Base-by-base conservation (phyloP, 2,797 vertebrate genomes). In the Picus viridis region DNA sequence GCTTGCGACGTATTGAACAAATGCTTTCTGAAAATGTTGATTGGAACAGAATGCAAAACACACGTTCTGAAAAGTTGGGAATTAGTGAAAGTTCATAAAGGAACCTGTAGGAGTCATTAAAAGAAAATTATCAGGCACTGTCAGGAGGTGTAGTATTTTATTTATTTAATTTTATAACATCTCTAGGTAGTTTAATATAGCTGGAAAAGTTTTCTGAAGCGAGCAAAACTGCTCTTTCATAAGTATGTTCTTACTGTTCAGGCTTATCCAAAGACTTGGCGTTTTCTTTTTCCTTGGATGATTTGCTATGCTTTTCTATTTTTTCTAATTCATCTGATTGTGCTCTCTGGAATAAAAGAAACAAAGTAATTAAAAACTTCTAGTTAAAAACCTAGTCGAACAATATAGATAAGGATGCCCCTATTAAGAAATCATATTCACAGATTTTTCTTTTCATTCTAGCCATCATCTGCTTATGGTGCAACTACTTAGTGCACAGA, bases 21-120 rank as follows among this genome's bases (percentile, higher is more conserved):
- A 99, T 98, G 86, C 98, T 99, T 97, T 99, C 99, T 26, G 98
- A 98, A 98, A 99, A 99, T 0, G 98, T 98, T 29, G 99, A 99
- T 71, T 99, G 99, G 93, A 99, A 99, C 77, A 99, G 97, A 97
- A 99, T 99, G 97, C 99, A 99, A 97, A 99, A 99, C n/a, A 99
- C 98, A 80, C 99, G 97, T 80, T 99, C 98, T 30, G 99, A 99
- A 97, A 99, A 99, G 97, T 99, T 99, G 94, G 99, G 98, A 97
- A 99, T 99, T 96, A 99, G 97, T 8, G 98, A 99, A 49, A 99
- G 95, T 95, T 99, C 99, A 95, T 98, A 98, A 29, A 99, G 98
- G 96, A 99, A 99, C 97, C 99, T 99, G 82, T 79, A 95, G 47
- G 76, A 89, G 56, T 47, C 39, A 95, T 89, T 58, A 53, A 56